These are phyloP conservation scores for Mesoligia furuncula DNA, from an alignment of 2,888 invertebrate species.

Conservation along the genomic window DNA sequence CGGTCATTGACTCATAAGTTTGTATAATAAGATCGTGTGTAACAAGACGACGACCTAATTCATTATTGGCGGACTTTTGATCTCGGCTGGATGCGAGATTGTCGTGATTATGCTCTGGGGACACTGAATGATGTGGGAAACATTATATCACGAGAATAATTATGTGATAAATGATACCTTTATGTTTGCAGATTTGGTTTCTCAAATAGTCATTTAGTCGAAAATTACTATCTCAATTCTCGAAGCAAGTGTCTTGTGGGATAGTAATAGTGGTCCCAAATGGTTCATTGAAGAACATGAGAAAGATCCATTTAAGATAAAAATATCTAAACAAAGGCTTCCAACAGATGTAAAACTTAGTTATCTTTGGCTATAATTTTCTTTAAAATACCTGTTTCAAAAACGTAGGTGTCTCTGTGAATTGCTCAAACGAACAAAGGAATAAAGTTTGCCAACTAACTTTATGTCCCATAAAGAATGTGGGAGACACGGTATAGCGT, in stretches of 20 bases:
- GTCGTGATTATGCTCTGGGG: constrained; percentile 53
- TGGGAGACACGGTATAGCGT: constrained; percentile 12
- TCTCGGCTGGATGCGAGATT: constrained; percentile 46
- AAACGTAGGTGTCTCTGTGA: constrained; percentile 33
- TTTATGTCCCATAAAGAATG: constrained; percentile 43
- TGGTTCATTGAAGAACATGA: constrained; percentile 32
- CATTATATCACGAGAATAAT: constrained; percentile 31
- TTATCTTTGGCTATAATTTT: constrained; percentile 42
- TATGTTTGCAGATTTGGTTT: constrained; percentile 17
- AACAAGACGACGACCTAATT: constrained; percentile 82
- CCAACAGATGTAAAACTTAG: constrained; percentile 36
- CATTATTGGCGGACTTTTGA: constrained; percentile 64
- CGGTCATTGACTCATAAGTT: constrained; percentile 83
- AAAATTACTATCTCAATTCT: constrained; percentile 29
- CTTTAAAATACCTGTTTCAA: constrained; percentile 36
- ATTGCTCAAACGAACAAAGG: constrained; percentile 51
- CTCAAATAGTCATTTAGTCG: constrained; percentile 6
- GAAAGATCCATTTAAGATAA: constrained; percentile 35
- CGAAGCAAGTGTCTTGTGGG: constrained; percentile 16
- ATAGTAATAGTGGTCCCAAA: constrained; percentile 40
- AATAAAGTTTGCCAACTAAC: constrained; percentile 49
- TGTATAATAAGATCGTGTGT: constrained; percentile 78
- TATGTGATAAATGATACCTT: constrained; percentile 7
- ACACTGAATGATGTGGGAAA: constrained; percentile 45
- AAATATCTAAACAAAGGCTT: constrained; percentile 36